phyloP scores from a whole-genome alignment of 2,888 invertebrate species.

The Tanytarsus gracilentus region DNA sequence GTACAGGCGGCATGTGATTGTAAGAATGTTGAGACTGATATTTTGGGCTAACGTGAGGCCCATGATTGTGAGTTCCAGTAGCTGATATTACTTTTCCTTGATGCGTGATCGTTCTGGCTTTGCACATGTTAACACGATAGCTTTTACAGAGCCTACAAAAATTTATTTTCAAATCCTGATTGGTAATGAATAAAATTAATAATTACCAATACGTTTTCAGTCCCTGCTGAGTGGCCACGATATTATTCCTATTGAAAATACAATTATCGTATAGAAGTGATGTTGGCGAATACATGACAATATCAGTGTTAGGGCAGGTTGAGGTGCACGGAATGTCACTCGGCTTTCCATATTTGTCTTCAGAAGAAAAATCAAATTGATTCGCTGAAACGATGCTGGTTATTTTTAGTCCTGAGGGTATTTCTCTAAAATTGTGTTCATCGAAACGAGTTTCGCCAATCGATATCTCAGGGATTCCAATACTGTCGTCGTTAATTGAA shows the following conservation, averaged over 20 bases:
- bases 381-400: too few species aligned
- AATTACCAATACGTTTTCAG: conserved; percentile 46
- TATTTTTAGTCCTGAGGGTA: too few species aligned
- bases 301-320: conserved; percentile 31
- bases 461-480: too few species aligned
- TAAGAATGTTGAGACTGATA: background rate
- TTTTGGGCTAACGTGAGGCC: conserved; percentile 40
- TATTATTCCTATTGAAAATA: conserved; percentile 44
- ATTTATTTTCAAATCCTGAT: too few species aligned
- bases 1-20: background rate
- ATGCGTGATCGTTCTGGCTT: conserved; percentile 42
- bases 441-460: too few species aligned
- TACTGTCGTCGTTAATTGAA: too few species aligned
- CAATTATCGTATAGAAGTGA: conserved; percentile 43
- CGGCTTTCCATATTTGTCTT: background rate
- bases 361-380: too few species aligned
- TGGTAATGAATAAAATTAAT: too few species aligned
- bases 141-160: conserved; percentile 43
- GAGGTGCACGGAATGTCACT: background rate
- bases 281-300: conserved; percentile 44
- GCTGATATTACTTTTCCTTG: conserved; percentile 43
- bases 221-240: conserved; percentile 44
- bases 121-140: conserved; percentile 44
- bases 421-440: too few species aligned
- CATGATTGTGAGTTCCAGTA: conserved; percentile 43